phyloP scores from a whole-genome alignment of 2,113 vertebrate species.

The Canis aureus region DNA sequence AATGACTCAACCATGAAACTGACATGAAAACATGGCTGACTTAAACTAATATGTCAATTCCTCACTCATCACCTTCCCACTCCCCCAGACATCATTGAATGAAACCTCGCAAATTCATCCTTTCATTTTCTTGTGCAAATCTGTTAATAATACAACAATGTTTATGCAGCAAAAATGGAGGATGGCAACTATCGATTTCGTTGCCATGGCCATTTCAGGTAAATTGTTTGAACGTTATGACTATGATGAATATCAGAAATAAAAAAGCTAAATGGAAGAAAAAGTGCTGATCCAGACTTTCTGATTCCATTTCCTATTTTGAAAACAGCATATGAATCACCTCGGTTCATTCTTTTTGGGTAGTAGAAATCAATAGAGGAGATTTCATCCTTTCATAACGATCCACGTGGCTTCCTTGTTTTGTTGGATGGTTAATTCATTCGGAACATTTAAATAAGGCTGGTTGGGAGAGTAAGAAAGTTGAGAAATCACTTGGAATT shows the following conservation, averaged over 20 bases:
- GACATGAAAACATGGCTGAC: conserved; percentile 90
- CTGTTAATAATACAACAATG: conserved; percentile 88
- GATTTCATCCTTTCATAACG: conserved; percentile 88
- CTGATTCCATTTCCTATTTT: conserved; percentile 83
- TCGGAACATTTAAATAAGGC: conserved; percentile 62
- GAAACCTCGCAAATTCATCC: conserved; percentile 80
- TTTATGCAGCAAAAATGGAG: conserved; percentile 93
- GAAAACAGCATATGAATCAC: conserved; percentile 86
- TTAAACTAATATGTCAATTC: conserved; percentile 92
- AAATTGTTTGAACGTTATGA: conserved; percentile 93
- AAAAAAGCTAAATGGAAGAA: conserved; percentile 86
- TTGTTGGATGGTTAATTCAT: conserved; percentile 61
- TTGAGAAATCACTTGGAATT: conserved; percentile 23
- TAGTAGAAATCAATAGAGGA: conserved; percentile 88
- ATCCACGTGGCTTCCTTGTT: conserved; percentile 80
- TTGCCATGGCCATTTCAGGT: conserved; percentile 92
- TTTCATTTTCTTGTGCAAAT: conserved; percentile 85
- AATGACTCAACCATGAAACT: conserved; percentile 89
- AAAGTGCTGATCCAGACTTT: conserved; percentile 91
- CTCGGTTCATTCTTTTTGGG: conserved; percentile 86
- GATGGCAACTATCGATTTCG: conserved; percentile 93
- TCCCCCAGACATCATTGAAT: conserved; percentile 74
- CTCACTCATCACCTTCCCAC: conserved; percentile 77
- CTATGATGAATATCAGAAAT: conserved; percentile 94
- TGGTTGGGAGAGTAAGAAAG: conserved; percentile 15